These are phyloP conservation scores for Mustelus asterias DNA, from an alignment of 2,113 vertebrate genomes.

Conservation along the genomic window DNA sequence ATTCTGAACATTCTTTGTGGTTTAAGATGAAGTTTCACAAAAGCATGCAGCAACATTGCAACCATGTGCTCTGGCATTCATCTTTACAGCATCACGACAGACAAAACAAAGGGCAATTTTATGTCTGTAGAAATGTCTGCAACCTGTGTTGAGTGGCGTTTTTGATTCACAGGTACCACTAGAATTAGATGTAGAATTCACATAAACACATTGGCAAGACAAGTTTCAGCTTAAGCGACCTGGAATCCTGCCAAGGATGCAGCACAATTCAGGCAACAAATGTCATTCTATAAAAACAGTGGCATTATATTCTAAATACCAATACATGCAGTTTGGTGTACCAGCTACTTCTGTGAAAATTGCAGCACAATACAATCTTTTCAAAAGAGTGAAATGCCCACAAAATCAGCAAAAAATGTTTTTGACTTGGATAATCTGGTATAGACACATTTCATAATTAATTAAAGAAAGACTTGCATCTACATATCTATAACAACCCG, in stretches of 20 bases:
- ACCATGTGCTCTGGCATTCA: background rate
- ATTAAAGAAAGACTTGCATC: background rate
- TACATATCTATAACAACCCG: background rate
- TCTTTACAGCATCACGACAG: background rate
- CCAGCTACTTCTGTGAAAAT: background rate
- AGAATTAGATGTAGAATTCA: background rate
- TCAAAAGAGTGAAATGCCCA: background rate
- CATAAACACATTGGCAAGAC: background rate
- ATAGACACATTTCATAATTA: background rate
- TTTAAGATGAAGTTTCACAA: background rate
- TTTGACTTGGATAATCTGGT: background rate
- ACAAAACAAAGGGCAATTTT: conserved; percentile 12
- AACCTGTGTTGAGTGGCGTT: background rate
- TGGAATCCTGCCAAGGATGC: background rate
- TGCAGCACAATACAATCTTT: background rate
- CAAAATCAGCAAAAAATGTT: background rate
- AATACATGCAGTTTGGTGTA: background rate
- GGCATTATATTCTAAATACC: background rate
- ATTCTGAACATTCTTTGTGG: conserved; percentile 30
- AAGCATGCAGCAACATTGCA: background rate
- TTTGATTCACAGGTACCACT: background rate
- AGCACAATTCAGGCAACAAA: background rate
- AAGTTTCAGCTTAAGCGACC: background rate
- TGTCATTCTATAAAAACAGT: background rate
- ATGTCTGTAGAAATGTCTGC: background rate